These are phyloP conservation scores for Drosophila hamatofila DNA, from an alignment of 2,888 invertebrate genomes.

Conservation along the genomic window DNA sequence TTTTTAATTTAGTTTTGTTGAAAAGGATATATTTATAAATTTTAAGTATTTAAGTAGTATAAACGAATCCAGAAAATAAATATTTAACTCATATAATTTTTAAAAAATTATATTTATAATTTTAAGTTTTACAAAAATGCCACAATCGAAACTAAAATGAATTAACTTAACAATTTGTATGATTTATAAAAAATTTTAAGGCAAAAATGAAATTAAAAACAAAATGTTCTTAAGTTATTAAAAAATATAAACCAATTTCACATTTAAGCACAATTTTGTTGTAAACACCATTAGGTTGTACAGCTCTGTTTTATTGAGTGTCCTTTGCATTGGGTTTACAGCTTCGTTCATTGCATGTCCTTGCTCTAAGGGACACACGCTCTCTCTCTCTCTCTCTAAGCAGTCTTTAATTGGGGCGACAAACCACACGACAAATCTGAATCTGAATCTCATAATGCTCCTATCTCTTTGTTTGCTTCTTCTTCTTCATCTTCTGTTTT, in stretches of 20 bases:
- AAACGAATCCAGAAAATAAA: neutral
- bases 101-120: neutral
- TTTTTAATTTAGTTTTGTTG: neutral
- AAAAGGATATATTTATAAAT: neutral
- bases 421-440: slow-evolving; percentile 9
- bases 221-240: neutral
- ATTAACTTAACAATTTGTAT: neutral
- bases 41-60: neutral
- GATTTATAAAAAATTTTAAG: neutral
- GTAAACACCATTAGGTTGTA: neutral
- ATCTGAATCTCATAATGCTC: slow-evolving; percentile 9
- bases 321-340: slow-evolving; percentile 1
- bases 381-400: neutral
- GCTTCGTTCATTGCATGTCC: neutral
- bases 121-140: neutral
- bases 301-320: slow-evolving; percentile 5
- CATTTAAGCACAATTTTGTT: slow-evolving; percentile 1
- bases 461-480: neutral
- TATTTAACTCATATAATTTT: neutral
- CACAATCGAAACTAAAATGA: neutral
- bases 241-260: neutral
- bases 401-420: slow-evolving; percentile 6
- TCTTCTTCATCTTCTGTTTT: neutral
- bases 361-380: neutral
- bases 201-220: neutral